Conservation (phyloP, 2,888 invertebrate species). For the Phytoseiulus persimilis region DNA sequence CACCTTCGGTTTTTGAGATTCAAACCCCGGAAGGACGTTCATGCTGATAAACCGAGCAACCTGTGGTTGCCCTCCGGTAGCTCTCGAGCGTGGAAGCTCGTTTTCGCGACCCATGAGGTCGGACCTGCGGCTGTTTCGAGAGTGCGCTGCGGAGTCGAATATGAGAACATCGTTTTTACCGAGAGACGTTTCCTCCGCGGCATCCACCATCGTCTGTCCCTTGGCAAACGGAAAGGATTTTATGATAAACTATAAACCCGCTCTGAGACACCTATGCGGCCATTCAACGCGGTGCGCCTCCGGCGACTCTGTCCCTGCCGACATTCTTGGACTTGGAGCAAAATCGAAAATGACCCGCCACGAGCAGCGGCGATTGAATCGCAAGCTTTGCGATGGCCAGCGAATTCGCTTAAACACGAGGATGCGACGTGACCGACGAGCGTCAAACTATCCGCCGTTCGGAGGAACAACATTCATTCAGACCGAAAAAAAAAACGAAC, state of each 20-base stretch:
- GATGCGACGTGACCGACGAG: too few relatives aligned
- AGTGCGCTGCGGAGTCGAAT: not conserved
- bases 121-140: too few relatives aligned
- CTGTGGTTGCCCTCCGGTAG: not conserved
- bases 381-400: too few relatives aligned
- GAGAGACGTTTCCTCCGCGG: not conserved
- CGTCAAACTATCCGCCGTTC: too few relatives aligned
- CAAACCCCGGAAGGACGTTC: not conserved
- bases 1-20: not conserved
- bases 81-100: not conserved
- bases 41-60: not conserved
- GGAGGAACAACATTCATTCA: too few relatives aligned
- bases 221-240: not conserved
- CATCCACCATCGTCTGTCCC: not conserved
- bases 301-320: not conserved
- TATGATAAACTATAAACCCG: not conserved
- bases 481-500: not conserved
- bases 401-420: too few relatives aligned
- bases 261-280: not conserved
- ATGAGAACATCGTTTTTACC: too few relatives aligned
- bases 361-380: too few relatives aligned
- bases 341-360: too few relatives aligned
- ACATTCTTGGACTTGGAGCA: not conserved
- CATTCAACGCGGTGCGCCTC: not conserved
- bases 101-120: not conserved